phyloP scores from a whole-genome alignment of 2,888 invertebrate species.

The Xanthorhoe designata region DNA sequence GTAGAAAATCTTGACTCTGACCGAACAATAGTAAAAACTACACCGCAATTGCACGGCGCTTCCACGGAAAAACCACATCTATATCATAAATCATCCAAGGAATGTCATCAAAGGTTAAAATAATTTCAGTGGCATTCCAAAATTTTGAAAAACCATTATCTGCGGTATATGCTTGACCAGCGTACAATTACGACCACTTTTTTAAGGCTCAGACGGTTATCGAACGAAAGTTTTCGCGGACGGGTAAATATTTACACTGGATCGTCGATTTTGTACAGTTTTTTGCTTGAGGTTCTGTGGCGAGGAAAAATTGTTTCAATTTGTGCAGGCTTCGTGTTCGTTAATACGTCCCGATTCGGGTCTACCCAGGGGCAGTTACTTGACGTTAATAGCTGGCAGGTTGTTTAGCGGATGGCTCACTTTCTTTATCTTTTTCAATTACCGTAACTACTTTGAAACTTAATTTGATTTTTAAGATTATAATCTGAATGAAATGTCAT shows the following conservation, averaged over 20 bases:
- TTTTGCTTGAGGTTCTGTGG: conserved; percentile 72
- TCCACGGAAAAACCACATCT: no score
- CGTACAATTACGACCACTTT: conserved; percentile 59
- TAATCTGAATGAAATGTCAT: not conserved
- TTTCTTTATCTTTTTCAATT: conserved; percentile 38
- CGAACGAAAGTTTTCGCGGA: conserved; percentile 74
- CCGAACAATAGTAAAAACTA: no score
- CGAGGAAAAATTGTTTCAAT: conserved; percentile 66
- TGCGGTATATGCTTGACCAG: conserved; percentile 46
- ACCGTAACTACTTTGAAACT: conserved; percentile 17
- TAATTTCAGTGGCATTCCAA: not conserved
- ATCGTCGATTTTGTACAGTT: conserved; percentile 65
- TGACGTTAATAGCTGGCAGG: conserved; percentile 42
- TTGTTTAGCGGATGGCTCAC: conserved; percentile 29
- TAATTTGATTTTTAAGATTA: conserved; percentile 3
- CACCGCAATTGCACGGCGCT: no score
- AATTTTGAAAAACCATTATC: conserved; percentile 6
- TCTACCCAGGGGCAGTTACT: conserved; percentile 45
- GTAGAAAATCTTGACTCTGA: no score
- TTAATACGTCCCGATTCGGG: conserved; percentile 55
- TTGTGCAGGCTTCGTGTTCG: conserved; percentile 58
- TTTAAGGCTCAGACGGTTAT: conserved; percentile 65
- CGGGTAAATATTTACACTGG: conserved; percentile 78
- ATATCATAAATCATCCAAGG: not conserved
- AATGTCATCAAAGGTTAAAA: not conserved